Evolutionary conservation across 2,888 invertebrate species (phyloP), one percentile per base, ranked within the genome.

Genomic region (Homarus gammarus): DNA sequence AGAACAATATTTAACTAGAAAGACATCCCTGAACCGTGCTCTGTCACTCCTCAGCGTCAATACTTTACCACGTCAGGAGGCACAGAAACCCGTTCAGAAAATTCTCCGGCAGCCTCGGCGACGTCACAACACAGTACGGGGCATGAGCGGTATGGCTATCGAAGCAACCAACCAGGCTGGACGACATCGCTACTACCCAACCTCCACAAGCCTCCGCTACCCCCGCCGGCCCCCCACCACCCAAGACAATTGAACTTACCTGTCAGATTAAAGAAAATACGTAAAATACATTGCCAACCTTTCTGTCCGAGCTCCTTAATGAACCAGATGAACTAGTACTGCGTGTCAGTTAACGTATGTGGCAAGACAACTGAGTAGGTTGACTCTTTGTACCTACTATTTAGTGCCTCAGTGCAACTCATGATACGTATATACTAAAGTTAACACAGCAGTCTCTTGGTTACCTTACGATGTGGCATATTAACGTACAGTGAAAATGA

Each of bases 101-200:
- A 87, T 87, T 79, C 86, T 87, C 12, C 87, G 87, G 8, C 87
- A 87, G 44, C 87, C 87, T 0, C 61, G 79, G 5, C 64, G 72
- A 12, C 64, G 79, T 33, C 87, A 87, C 79, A 79, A 61, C 36
- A 87, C 87, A 2, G 87, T 87, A 0, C 27, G 78, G 18, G 87
- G 87, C 33, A 68, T 87, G 44, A 87, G 87, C 33, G 87, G 87
- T 27, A 64, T 87, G 44, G 87, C 87, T 22, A 87, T 87, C 36
- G 87, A 79, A 40, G 70, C 79, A n/a, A 40, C 49, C 22, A 87
- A 79, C 51, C 79, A 79, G 56, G 49, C 79, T 49, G 49, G 79
- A 18, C 49, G 70, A 5, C 87, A 87, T 68, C 70, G 78, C 79
- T 87, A 87, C 70, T 87, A 87, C 70, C 87, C 87, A 15, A 79